phyloP scores from a whole-genome alignment of 2,888 invertebrate genomes.

The Eupithecia pulchellata region DNA sequence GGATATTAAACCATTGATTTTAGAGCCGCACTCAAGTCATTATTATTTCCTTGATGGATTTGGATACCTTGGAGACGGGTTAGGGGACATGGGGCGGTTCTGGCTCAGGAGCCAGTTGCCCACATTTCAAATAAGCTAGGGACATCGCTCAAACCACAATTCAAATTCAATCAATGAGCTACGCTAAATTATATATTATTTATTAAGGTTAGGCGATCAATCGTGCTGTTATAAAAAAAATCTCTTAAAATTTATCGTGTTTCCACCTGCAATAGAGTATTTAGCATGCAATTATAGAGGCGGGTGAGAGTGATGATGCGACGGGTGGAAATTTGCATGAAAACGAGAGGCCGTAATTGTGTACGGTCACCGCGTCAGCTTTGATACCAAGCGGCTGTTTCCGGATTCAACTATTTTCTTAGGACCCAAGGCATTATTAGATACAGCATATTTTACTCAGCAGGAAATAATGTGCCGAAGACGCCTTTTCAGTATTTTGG shows the following conservation, averaged over 20 bases:
- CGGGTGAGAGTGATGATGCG: constrained; percentile 32
- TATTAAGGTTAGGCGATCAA: not conserved
- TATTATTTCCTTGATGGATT: not conserved
- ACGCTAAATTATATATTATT: not conserved
- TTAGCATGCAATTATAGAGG: constrained; percentile 33
- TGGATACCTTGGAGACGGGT: no score
- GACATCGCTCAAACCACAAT: no score
- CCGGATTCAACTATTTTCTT: not conserved
- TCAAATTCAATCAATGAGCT: not conserved
- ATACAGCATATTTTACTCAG: not conserved
- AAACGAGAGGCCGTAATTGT: constrained; percentile 65
- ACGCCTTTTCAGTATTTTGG: no score
- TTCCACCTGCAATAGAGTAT: constrained; percentile 4
- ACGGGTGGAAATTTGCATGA: constrained; percentile 64
- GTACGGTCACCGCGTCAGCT: constrained; percentile 47
- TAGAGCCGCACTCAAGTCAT: not conserved
- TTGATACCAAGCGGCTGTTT: constrained; percentile 9
- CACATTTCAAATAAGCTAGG: no score
- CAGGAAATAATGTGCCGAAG: not conserved
- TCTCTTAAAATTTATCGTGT: not conserved
- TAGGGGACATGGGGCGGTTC: no score
- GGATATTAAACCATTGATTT: not conserved
- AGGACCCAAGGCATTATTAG: not conserved
- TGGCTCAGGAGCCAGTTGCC: not conserved
- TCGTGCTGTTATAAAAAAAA: not conserved